Conservation (phyloP, 2,113 vertebrate genomes). For the Chrysochloris asiatica region DNA sequence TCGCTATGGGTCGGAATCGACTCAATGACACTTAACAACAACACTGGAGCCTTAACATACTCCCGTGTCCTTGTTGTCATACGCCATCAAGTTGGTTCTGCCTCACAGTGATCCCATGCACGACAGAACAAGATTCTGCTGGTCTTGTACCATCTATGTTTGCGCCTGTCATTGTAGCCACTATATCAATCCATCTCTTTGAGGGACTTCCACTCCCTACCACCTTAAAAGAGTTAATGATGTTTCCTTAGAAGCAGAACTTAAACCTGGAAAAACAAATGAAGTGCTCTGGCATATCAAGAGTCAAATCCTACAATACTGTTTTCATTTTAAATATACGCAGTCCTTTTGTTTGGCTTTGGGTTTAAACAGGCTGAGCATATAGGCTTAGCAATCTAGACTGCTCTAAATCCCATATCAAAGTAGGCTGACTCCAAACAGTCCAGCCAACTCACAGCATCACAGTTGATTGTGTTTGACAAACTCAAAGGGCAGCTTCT, state of each 20-base stretch:
- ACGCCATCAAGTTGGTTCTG: background rate
- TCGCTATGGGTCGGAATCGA: too few relatives aligned
- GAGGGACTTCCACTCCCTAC: background rate
- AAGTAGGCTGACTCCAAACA: background rate
- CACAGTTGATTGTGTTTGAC: slow-evolving; percentile 9
- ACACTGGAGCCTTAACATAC: background rate
- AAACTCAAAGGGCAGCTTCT: slow-evolving; percentile 13
- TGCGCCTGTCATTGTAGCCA: background rate
- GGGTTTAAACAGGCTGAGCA: background rate
- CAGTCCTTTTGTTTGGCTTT: background rate
- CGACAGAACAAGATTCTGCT: background rate
- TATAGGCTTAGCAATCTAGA: background rate
- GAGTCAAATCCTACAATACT: background rate
- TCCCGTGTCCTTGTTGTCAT: background rate
- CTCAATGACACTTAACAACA: too few relatives aligned
- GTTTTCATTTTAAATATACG: background rate
- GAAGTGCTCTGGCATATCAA: background rate
- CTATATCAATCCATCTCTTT: background rate
- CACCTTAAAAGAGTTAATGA: background rate
- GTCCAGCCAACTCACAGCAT: background rate
- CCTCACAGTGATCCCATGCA: background rate
- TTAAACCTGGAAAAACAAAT: background rate
- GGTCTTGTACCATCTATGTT: background rate
- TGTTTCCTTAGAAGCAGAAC: background rate
- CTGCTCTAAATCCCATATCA: background rate